Conservation (phyloP, 2,888 invertebrate genomes). For the Aphidius colemani region DNA sequence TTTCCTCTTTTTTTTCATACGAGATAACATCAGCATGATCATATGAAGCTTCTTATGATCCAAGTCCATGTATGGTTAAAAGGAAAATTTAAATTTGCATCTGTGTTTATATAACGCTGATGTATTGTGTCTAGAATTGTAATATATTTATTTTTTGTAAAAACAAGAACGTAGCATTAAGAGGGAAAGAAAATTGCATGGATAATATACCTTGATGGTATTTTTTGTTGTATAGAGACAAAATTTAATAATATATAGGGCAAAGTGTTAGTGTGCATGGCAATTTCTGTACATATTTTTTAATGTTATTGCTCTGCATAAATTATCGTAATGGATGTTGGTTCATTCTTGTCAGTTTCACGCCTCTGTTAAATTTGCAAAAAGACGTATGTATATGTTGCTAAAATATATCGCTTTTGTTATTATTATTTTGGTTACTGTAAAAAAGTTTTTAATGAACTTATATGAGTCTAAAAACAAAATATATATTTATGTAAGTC, state of each 20-base stretch:
- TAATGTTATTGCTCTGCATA: conserved; percentile 30
- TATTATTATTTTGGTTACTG: too few relatives aligned
- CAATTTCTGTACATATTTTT: conserved; percentile 25
- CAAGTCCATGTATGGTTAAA: neutral
- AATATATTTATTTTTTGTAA: too few relatives aligned
- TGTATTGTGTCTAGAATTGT: too few relatives aligned
- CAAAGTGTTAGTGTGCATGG: conserved; percentile 25
- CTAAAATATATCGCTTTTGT: too few relatives aligned
- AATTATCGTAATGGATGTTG: conserved; percentile 31
- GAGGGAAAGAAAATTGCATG: conserved; percentile 16
- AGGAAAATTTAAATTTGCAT: neutral
- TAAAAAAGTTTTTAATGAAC: too few relatives aligned
- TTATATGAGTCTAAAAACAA: too few relatives aligned
- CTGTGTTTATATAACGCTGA: too few relatives aligned
- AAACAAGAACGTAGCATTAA: too few relatives aligned
- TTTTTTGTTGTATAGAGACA: conserved; percentile 16
- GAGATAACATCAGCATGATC: conserved; percentile 7
- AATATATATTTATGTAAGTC: too few relatives aligned
- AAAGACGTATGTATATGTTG: too few relatives aligned
- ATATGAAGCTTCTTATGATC: conserved; percentile 21
- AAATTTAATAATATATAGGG: neutral
- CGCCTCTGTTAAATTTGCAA: conserved; percentile 20
- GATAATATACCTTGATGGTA: conserved; percentile 9
- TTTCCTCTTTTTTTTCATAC: neutral
- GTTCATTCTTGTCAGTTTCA: conserved; percentile 30